Evolutionary conservation across 2,888 invertebrate genomes (phyloP), one percentile per base, ranked within the genome.

Genomic region (Callinectes sapidus): DNA sequence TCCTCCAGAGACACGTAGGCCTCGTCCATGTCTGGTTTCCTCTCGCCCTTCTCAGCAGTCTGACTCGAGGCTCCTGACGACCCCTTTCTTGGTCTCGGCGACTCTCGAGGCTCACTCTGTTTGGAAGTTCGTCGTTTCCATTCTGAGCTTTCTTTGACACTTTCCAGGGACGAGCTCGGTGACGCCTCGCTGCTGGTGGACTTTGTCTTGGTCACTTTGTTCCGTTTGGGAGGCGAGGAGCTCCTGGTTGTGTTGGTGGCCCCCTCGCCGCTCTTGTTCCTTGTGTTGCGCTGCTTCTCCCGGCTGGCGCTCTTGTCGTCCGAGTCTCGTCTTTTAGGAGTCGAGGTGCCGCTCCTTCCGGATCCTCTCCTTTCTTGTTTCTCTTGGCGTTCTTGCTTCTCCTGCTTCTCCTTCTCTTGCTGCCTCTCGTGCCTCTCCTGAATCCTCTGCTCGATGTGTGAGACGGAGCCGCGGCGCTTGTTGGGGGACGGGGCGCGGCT

Each of bases 1-100:
- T 94, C 94, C 89, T 94, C 94, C 16, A 94, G 77, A 8, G 94
- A 94, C 61, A 90, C 91, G 42, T 94, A 94, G 10, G 94, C 94
- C 71, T 94, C 94, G 35, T 94, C 94, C 89, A 89, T 93, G 42
- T 92, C 92, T 1, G 81, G 32, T 6, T 89, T 86, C 66, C 61
- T 92, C 66, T 92, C 92, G 18, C 55, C 55, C 6, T 90, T 90
- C 23, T 90, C 90, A 48, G 66, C 32, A 1, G 55, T 61, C 61
- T 66, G 66, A 54, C 85, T 92, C 32, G 92, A 86, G 66, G 90
- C 92, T 18, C 88, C 88, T 13, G 88, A 35, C 1, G 66, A 87
- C 10, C 55, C 54, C 28, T 71, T 42, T 28, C 89, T 92, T 0
- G 81, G 92, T 23, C 90, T 90, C 32, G 86, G 61, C 54, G 16